Conservation (phyloP, 1,140 invertebrate genomes). For the Gonatopus flavifemur region DNA sequence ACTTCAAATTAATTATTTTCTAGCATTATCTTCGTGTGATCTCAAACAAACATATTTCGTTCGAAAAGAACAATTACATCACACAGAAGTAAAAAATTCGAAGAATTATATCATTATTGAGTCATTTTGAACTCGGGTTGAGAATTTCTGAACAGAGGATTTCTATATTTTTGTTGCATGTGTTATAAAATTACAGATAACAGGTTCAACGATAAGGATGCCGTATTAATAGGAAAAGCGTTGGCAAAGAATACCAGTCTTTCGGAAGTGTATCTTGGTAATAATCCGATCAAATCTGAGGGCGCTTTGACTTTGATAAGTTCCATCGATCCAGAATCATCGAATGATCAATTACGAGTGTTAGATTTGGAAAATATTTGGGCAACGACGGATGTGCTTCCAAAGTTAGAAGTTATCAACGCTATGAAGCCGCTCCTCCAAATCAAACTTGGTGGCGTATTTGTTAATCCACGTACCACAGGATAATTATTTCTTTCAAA, state of each 20-base stretch:
- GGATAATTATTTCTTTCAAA: no score
- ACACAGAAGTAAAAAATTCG: no score
- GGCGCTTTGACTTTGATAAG: conserved; percentile 36
- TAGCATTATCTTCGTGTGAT: neutral
- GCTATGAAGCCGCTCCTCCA: conserved; percentile 34
- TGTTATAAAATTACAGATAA: no score
- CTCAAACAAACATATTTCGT: no score
- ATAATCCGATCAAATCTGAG: conserved; percentile 39
- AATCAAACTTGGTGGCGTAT: conserved; percentile 51
- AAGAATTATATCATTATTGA: no score
- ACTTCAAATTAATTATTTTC: neutral
- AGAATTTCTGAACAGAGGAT: no score
- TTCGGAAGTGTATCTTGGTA: conserved; percentile 34
- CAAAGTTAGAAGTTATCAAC: conserved; percentile 35
- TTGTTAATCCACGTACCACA: no score
- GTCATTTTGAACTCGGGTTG: no score
- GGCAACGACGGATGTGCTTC: conserved; percentile 43
- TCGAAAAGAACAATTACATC: no score
- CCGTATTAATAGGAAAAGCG: conserved; percentile 27
- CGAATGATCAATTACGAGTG: conserved; percentile 29
- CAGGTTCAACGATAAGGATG: conserved; percentile 33
- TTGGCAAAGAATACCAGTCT: conserved; percentile 39
- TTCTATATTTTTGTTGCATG: no score
- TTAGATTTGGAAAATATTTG: conserved; percentile 53
- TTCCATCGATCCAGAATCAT: conserved; percentile 16